Base-by-base conservation (phyloP, 2,113 vertebrate species). In the Lepisosteus osseus region DNA sequence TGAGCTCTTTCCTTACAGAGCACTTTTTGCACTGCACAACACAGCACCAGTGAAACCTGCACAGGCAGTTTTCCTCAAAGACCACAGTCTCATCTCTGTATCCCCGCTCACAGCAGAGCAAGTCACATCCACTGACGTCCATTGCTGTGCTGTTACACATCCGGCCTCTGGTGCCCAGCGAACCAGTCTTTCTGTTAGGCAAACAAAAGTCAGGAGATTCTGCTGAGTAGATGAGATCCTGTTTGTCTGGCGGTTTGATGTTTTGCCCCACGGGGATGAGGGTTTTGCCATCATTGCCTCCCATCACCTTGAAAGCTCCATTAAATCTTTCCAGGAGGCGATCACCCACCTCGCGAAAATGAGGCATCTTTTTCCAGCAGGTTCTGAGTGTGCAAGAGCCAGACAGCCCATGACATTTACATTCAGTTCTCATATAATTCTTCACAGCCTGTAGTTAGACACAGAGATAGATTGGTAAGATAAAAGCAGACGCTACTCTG, bases 311-410 rank as follows among this genome's bases (percentile, higher is more conserved):
- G 74, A 95, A 97, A 29, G 97, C 97, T 0, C 95, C 96, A 0
- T 98, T 96, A 85, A 98, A 99, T 67, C 96, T 92, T 83, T 97
- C 94, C 0, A 98, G 89, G 29, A 99, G 87, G 29, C 93, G 94
- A 73, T 96, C 92, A 0, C 97, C 97, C 65, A 98, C 96, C 80
- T 99, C 96, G 0, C 96, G 94, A 82, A 99, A 98, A 74, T 93
- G 94, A 5, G 97, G 96, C 93, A 98, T 95, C 90, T 98, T 99
- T 81, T 94, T 94, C 97, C 97, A 99, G 88, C 97, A 99, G 69
- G 97, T 99, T 40, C 95, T 87, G 78, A 99, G 83, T 0, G 95
- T 96, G 90, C 97, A 99, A 3, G 97, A 98, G 65, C 97, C 95
- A 0, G 97, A 99, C 68, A 99, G 91, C 0, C 97, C 96, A 0